Evolutionary conservation across 37 sponge, comb jelly and placozoan species (phyloP).

Genomic region (Axinella damicornis): DNA sequence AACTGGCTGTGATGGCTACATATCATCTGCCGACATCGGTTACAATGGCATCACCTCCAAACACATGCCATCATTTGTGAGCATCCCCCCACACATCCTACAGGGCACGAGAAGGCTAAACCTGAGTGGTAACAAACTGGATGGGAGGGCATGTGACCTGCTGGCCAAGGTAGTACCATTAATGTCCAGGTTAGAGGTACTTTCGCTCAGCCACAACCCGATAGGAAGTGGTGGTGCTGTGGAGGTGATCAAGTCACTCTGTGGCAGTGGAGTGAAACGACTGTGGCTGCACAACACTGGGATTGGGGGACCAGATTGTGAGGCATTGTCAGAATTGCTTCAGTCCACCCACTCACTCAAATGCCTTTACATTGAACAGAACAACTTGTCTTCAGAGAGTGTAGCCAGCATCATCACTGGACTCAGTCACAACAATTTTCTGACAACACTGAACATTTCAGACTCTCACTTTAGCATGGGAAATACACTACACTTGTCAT

Average conservation of each 20-base stretch:
- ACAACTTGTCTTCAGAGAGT: background rate
- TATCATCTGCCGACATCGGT: background rate
- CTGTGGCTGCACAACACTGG: conserved; percentile 2
- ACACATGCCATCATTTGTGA: background rate
- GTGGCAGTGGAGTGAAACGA: background rate
- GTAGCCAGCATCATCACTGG: background rate
- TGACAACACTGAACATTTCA: too few species aligned
- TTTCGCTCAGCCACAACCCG: background rate
- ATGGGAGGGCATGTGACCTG: conserved; percentile 8
- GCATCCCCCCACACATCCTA: background rate
- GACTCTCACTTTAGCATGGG: too few species aligned
- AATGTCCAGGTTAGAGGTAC: background rate
- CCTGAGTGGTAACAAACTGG: background rate
- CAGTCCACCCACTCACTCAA: background rate
- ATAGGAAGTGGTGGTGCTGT: conserved; percentile 30
- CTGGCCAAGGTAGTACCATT: background rate
- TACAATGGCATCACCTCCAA: background rate
- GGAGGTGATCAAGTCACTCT: background rate
- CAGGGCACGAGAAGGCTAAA: background rate
- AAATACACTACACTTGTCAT: too few species aligned
- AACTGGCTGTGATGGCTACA: background rate
- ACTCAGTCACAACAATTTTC: conserved; percentile 6
- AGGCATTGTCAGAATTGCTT: background rate
- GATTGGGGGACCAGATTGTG: background rate
- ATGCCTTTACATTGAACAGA: background rate